Evolutionary conservation across 2,797 vertebrate genomes (phyloP).

Genomic region (Tamandua tetradactyla): DNA sequence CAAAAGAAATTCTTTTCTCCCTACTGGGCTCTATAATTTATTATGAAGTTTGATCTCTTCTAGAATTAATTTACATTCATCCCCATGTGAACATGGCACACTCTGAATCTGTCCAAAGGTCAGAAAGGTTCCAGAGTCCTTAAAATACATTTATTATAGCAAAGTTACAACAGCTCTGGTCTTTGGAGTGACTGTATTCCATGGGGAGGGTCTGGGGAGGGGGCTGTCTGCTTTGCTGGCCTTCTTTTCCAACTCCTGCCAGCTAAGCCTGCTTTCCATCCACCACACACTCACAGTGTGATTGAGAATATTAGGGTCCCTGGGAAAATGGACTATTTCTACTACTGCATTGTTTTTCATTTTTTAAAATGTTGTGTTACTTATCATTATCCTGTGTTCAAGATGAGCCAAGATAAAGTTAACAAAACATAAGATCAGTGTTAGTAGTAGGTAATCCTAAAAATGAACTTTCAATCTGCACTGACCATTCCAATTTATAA

Average conservation of each 20-base stretch:
- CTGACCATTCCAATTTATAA: neutral
- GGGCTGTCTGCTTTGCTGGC: slow-evolving; percentile 45
- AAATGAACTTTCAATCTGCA: neutral
- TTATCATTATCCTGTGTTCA: slow-evolving; percentile 58
- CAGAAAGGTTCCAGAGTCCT: slow-evolving; percentile 21
- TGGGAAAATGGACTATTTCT: slow-evolving; percentile 75
- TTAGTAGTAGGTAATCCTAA: neutral
- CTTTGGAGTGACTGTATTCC: neutral
- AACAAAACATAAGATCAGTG: neutral
- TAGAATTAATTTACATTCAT: neutral
- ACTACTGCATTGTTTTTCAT: slow-evolving; percentile 58
- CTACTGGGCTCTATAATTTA: neutral
- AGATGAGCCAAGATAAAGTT: neutral
- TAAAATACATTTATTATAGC: neutral
- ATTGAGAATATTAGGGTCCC: slow-evolving; percentile 70
- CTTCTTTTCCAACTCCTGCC: slow-evolving; percentile 49
- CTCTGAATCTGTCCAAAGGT: neutral
- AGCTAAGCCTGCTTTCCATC: slow-evolving; percentile 60
- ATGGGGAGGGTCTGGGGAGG: slow-evolving; percentile 54
- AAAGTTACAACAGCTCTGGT: neutral
- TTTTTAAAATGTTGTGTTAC: slow-evolving; percentile 57
- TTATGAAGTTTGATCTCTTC: neutral
- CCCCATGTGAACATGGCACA: neutral
- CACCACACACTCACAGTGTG: neutral
- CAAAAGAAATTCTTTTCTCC: neutral